Percentiles rank a stretch among this genome's conserved stretches.
Evolutionary conservation across 92 coral and sea anemone genomes (phyloP).

Genomic region (Pocillopora grandis): DNA sequence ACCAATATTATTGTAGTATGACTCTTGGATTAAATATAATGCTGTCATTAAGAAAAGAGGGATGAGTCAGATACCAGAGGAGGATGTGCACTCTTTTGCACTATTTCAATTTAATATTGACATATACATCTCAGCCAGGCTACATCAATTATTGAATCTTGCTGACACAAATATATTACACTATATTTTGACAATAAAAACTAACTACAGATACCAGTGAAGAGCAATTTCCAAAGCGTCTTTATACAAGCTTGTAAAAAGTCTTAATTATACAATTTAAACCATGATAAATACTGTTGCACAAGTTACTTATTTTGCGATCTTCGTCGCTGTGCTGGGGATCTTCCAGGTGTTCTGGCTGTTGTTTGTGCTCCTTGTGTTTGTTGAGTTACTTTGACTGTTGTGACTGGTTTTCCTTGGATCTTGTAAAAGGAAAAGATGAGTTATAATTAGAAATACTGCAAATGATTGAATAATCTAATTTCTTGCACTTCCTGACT

Average conservation of each 20-base stretch:
- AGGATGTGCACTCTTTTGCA: no score
- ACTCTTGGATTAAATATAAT: no score
- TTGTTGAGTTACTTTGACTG: constrained; percentile 53
- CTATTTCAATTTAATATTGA: no score
- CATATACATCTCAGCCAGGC: no score
- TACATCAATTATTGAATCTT: background rate
- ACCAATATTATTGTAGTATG: no score
- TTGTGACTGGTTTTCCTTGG: constrained; percentile 55
- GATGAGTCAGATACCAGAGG: no score
- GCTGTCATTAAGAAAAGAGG: no score
- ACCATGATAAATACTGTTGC: background rate
- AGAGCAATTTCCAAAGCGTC: background rate
- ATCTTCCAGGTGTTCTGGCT: constrained; percentile 61
- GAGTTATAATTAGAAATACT: background rate
- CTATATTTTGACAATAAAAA: background rate
- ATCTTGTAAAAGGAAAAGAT: constrained; percentile 2
- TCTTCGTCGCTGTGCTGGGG: constrained; percentile 72
- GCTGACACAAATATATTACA: background rate
- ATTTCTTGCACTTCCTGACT: no score
- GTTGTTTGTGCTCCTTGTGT: constrained; percentile 65
- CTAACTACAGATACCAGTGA: background rate
- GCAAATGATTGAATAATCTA: background rate
- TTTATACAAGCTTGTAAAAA: background rate
- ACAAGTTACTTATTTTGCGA: constrained; percentile 27
- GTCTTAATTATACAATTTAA: no score